Base-by-base conservation (phyloP, 2,888 invertebrate species). In the Atethmia centrago region DNA sequence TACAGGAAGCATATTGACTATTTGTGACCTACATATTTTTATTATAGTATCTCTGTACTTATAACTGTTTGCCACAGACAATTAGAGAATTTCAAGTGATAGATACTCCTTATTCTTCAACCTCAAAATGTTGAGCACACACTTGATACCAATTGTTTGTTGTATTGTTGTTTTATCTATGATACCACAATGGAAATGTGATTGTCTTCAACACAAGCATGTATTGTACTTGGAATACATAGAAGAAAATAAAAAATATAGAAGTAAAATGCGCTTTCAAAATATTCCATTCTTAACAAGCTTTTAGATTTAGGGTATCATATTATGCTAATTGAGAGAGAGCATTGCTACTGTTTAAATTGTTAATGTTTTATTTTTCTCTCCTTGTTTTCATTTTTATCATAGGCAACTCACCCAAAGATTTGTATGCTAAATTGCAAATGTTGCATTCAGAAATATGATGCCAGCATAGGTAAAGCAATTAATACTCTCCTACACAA, bases 101-200 rank as follows among this genome's bases (percentile, higher is more conserved):
- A 56, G 47, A 31, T 51, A 42, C 36, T 71, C 28, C 9, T 55
- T 74, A 59, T 59, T 59, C 42, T 65, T 42, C 25, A 53, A 55
- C 31, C n/a, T 71, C 40, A 66, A 63, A 73, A 78, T 66, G 49
- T 66, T 59, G 59, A 74, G 51, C 47, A 74, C 31, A 51, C 47
- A 61, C 63, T 82, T 64, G 47, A 65, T 61, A 79, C 21, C 51
- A 49, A 63, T 71, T 67, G 70, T 70, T 74, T 80, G 51, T 64
- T 63, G 62, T 69, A 59, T 78, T 74, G 67, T 74, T 70, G 36
- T 53, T 42, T 59, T 63, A 55, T 63, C 58, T 61, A 68, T 59
- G 59, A 70, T 63, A 67, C 78, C 67, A 78, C 21, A 56, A 65
- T 36, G 53, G 62, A 61, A 78, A 74, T 82, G 62, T 82, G 55